phyloP scores from a whole-genome alignment of 2,113 vertebrate genomes.

The Phalacrocorax brasilianus region DNA sequence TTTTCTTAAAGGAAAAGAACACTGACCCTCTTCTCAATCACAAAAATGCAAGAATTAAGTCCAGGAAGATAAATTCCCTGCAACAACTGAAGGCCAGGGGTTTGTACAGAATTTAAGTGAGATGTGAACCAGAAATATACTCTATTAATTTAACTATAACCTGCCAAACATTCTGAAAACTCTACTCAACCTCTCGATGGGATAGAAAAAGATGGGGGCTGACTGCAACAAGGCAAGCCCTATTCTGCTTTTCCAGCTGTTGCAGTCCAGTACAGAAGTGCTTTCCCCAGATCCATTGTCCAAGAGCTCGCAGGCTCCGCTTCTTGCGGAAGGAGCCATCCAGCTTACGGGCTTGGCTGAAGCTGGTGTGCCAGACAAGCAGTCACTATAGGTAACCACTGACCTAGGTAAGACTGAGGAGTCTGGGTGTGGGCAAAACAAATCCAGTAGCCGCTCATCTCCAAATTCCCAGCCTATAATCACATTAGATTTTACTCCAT shows the following conservation, averaged over 20 bases:
- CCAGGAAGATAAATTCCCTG: not conserved
- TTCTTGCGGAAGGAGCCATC: fast-evolving
- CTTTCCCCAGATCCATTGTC: not conserved
- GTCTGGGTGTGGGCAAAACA: not conserved
- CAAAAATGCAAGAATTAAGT: not conserved
- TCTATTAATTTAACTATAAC: fast-evolving
- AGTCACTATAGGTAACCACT: fast-evolving
- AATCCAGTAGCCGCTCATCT: fast-evolving
- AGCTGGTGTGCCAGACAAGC: not conserved
- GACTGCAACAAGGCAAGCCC: fast-evolving
- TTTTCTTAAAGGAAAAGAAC: not conserved
- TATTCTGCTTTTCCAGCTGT: too few species aligned
- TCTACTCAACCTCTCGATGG: not conserved
- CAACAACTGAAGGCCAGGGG: not conserved
- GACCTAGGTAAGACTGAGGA: fast-evolving
- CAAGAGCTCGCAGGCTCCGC: not conserved
- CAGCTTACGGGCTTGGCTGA: too few species aligned
- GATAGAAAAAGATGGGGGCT: fast-evolving
- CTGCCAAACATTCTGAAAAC: fast-evolving
- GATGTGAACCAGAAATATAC: not conserved
- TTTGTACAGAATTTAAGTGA: fast-evolving
- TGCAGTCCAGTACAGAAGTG: too few species aligned
- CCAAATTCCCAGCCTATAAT: fast-evolving
- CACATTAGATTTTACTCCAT: fast-evolving
- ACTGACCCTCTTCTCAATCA: not conserved